Base-by-base conservation (phyloP, 92 coral and sea anemone genomes). In the Phenganax subtilis region DNA sequence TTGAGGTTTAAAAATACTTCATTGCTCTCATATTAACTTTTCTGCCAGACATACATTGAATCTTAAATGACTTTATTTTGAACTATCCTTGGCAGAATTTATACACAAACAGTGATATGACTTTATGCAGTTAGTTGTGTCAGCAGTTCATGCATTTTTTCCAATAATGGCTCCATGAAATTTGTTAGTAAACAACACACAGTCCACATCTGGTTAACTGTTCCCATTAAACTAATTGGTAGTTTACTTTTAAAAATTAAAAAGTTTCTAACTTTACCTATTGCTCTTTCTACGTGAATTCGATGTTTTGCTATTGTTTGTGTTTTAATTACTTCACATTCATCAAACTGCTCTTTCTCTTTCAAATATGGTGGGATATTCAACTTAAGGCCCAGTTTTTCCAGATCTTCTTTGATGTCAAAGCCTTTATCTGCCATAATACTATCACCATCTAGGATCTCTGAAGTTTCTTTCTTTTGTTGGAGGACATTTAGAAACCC, bases 131-230 rank as follows among this genome's bases (percentile, higher is more conserved):
- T 37, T 37, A 1, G 47, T 37, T 37, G 2, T 37, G 47, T 37
- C 47, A 37, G 47, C 47, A 37, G 47, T 37, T 37, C 47, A 37
- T 37, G 47, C 2, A 37, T 37, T 37, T 37, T 37, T 37, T 37
- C 47, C 47, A 37, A 37, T 37, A 37, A 37, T 1, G 47, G 47
- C 47, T 37, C 47, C 47, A 37, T 37, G 47, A 37, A 37, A 37
- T 37, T 37, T 37, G 85, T 88, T 57, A 76, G 61, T n/a, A 82
- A 85, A 75, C 84, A 86, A 83, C 85, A 88, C 64, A 88, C 89
- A 20, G 91, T 82, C 89, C 91, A 85, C 70, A 88, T 81, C 84
- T 88, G 89, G 59, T 82, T 88, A 28, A 81, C 63, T 51, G 91
- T 85, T 65, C 86, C 86, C 9, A 88, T 79, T 52, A 85, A 73